A percentile compares a stretch with the other conserved stretches of the same genome.
phyloP scores from a whole-genome alignment of 2,113 vertebrate genomes.

The Rhizomys pruinosus region DNA sequence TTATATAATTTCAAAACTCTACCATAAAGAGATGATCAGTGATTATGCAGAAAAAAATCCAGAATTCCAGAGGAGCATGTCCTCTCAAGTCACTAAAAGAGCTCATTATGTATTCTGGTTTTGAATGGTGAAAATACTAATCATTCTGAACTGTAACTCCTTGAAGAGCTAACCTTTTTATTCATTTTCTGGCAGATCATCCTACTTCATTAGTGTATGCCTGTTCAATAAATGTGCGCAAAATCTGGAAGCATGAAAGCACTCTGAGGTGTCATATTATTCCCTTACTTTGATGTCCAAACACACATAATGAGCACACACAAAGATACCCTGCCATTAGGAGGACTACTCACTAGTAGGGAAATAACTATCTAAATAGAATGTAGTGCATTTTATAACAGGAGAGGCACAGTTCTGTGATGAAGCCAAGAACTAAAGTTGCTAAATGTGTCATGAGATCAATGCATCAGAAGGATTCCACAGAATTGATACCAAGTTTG shows the following conservation, averaged over 20 bases:
- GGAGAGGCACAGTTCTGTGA: too few species aligned
- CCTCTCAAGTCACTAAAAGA: not conserved
- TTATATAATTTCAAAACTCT: slow-evolving; percentile 53
- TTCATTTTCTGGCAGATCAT: not conserved
- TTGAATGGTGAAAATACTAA: not conserved
- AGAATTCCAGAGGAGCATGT: not conserved
- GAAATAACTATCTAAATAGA: not conserved
- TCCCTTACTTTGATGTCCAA: not conserved
- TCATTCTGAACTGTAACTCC: not conserved
- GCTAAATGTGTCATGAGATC: fast-evolving
- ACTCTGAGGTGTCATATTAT: not conserved
- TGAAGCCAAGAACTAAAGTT: not conserved
- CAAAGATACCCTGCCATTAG: not conserved
- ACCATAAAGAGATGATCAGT: slow-evolving; percentile 14
- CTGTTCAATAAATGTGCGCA: not conserved
- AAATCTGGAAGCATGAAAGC: not conserved
- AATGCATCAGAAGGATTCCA: not conserved
- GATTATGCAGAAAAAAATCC: not conserved
- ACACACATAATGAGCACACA: not conserved
- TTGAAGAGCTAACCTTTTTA: not conserved
- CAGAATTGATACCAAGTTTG: not conserved
- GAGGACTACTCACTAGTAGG: not conserved
- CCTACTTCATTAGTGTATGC: not conserved
- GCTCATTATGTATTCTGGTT: not conserved
- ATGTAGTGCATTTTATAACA: too few species aligned